phyloP scores from a whole-genome alignment of 2,113 vertebrate species.

The Hippocampus comes region DNA sequence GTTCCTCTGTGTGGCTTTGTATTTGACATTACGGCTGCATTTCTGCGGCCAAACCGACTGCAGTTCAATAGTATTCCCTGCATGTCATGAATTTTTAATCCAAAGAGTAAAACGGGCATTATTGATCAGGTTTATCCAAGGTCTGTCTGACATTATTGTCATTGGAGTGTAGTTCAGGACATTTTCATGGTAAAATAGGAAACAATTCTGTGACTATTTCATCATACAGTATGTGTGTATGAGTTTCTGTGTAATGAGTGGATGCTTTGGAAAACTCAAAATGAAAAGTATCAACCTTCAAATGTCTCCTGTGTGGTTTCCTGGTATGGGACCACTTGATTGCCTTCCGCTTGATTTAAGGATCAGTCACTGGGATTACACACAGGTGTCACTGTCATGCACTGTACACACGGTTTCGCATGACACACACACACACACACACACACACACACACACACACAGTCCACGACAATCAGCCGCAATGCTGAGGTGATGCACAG shows the following conservation, averaged over 20 bases:
- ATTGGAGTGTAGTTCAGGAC: not conserved
- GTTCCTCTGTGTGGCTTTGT: too few species aligned
- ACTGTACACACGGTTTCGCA: not conserved
- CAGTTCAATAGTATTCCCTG: not conserved
- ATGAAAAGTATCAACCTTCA: conserved; percentile 19
- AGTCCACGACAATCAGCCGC: conserved; percentile 43
- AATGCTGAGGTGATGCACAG: conserved; percentile 48
- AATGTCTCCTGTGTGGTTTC: conserved; percentile 18
- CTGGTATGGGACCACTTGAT: conserved; percentile 29
- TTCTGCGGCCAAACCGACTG: not conserved
- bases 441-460: conserved; percentile 24
- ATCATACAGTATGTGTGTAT: not conserved
- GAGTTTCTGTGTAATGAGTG: not conserved
- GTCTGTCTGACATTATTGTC: not conserved
- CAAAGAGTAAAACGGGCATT: not conserved
- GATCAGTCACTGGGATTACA: conserved; percentile 55
- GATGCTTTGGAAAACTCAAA: conserved; percentile 11
- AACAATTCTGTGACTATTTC: not conserved
- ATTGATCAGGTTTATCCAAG: not conserved
- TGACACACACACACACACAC: conserved; percentile 7
- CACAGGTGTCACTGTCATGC: conserved; percentile 28
- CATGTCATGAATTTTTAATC: not conserved
- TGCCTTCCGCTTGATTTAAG: conserved; percentile 40
- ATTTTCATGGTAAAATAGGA: not conserved
- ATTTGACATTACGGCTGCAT: not conserved